A percentile compares a stretch with the other conserved stretches of the same genome.
Evolutionary conservation across 2,888 invertebrate species (phyloP).

Genomic region (Tachystola acroxantha): DNA sequence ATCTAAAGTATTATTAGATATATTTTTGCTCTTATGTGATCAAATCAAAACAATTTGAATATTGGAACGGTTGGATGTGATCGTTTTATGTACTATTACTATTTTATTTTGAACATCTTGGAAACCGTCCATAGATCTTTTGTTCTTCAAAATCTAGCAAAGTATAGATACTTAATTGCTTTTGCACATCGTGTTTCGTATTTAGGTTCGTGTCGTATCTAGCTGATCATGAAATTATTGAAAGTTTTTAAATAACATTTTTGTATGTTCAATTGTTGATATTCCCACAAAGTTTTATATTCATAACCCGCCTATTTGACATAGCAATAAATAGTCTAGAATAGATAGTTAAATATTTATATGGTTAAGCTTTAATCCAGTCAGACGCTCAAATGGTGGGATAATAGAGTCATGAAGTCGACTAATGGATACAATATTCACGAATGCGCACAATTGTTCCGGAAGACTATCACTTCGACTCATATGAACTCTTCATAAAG

Average conservation of each 20-base stretch:
- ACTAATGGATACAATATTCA: constrained; percentile 8
- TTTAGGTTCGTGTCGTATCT: constrained; percentile 1
- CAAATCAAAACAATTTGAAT: neutral
- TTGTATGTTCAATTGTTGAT: constrained; percentile 53
- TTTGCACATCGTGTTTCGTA: constrained; percentile 18
- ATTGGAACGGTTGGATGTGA: constrained; percentile 27
- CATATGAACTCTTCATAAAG: neutral
- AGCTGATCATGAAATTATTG: constrained; percentile 13
- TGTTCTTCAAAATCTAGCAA: constrained; percentile 15
- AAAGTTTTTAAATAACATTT: constrained; percentile 20
- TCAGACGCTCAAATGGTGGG: constrained; percentile 38
- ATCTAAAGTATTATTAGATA: constrained; percentile 10
- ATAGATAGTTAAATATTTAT: constrained; percentile 65
- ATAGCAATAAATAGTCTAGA: constrained; percentile 77
- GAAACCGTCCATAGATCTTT: constrained; percentile 54
- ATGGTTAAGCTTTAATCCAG: constrained; percentile 60
- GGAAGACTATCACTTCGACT: neutral
- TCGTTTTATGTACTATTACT: no score
- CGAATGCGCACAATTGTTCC: constrained; percentile 11
- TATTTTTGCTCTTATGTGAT: constrained; percentile 4
- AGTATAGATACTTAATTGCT: constrained; percentile 15
- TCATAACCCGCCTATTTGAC: constrained; percentile 74
- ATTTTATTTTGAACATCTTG: constrained; percentile 33
- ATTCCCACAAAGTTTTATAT: constrained; percentile 56
- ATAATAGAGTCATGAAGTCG: constrained; percentile 5